These are phyloP conservation scores for Eledone cirrhosa DNA, from an alignment of 2,888 invertebrate species.

Conservation along the genomic window DNA sequence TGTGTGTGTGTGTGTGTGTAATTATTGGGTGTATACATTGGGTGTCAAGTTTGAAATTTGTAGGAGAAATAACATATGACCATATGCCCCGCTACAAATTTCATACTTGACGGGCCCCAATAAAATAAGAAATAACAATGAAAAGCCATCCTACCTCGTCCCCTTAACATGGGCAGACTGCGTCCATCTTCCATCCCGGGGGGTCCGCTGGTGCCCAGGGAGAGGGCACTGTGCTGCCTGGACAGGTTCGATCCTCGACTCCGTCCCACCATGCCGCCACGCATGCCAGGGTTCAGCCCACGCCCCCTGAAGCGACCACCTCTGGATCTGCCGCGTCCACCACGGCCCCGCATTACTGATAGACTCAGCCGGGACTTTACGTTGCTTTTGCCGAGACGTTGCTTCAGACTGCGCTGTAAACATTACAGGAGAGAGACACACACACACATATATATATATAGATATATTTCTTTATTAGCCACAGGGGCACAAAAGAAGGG, in stretches of 20 bases:
- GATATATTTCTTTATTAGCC: no score
- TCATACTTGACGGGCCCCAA: no score
- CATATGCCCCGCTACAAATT: no score
- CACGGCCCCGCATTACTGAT: slow-evolving; percentile 45
- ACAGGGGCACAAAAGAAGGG: no score
- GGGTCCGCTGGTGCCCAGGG: slow-evolving; percentile 16
- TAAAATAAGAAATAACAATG: no score
- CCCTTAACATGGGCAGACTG: slow-evolving; percentile 31
- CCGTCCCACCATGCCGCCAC: slow-evolving; percentile 17
- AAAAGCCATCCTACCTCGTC: no score
- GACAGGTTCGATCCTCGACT: slow-evolving; percentile 27
- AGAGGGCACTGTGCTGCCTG: slow-evolving; percentile 26
- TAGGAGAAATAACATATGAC: no score
- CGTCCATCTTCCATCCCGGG: slow-evolving; percentile 12
- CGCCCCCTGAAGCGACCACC: slow-evolving; percentile 38
- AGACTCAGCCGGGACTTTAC: slow-evolving; percentile 56
- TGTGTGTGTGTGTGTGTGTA: no score
- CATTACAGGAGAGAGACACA: background rate
- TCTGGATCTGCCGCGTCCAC: slow-evolving; percentile 38
- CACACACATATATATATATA: no score
- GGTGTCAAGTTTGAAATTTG: no score
- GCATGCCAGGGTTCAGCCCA: slow-evolving; percentile 33
- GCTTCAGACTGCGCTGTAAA: slow-evolving; percentile 42
- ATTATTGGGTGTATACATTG: no score
- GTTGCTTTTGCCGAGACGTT: slow-evolving; percentile 45